These are phyloP conservation scores for Zosterops borbonicus DNA, from an alignment of 2,113 vertebrate genomes.

Conservation along the genomic window DNA sequence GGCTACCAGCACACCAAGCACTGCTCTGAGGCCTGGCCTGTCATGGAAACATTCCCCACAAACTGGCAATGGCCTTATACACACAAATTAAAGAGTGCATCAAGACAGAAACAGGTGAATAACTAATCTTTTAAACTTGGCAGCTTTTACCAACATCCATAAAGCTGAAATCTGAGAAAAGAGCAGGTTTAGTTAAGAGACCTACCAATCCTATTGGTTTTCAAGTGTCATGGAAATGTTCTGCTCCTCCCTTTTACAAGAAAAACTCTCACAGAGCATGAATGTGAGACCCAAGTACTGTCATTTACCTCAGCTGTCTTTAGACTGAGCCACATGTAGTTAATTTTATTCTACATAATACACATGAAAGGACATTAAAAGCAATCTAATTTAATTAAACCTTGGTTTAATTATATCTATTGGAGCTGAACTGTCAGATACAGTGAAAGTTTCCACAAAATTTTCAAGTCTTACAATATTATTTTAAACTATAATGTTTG, in stretches of 20 bases:
- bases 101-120: neutral
- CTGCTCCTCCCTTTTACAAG: neutral
- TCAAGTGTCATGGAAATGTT: neutral
- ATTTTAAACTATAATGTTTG: neutral
- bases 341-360: neutral
- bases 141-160: neutral
- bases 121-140: neutral
- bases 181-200: neutral
- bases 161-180: neutral
- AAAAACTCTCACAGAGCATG: neutral
- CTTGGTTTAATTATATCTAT: neutral
- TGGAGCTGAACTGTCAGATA: neutral
- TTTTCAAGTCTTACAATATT: neutral
- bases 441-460: neutral
- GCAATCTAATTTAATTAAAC: neutral
- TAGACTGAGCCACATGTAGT: neutral
- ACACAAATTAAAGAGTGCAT: neutral
- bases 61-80: neutral
- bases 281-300: neutral
- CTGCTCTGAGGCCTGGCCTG: neutral
- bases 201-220: neutral
- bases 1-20: neutral
- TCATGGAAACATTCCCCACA: rapidly evolving
- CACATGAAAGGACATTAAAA: neutral
- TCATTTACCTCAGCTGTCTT: neutral